A percentile compares a stretch with the other conserved stretches of the same genome.
Evolutionary conservation across 2,797 vertebrate species (phyloP).

Genomic region (Oophaga sylvatica): DNA sequence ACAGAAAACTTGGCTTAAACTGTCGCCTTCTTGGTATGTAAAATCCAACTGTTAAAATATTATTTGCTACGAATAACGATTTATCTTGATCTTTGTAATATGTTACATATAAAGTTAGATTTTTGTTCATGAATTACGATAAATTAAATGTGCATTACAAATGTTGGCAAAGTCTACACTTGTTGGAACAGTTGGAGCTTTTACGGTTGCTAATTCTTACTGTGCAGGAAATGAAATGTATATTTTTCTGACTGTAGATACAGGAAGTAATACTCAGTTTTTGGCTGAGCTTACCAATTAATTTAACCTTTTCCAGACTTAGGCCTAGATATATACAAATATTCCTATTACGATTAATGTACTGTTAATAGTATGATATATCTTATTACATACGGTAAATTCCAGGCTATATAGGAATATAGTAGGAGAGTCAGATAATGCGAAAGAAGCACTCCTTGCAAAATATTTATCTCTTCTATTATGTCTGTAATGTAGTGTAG

Average conservation of each 20-base stretch:
- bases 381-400: background rate
- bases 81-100: background rate
- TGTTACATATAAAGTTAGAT: background rate
- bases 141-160: background rate
- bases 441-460: no score
- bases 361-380: background rate
- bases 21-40: conserved; percentile 45
- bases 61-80: background rate
- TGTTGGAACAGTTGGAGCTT: background rate
- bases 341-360: background rate
- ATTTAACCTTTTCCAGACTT: conserved; percentile 23
- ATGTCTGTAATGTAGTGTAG: no score
- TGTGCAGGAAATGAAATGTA: conserved; percentile 35
- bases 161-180: background rate
- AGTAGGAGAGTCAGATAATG: background rate
- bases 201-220: background rate
- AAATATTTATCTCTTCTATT: no score
- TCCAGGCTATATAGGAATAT: background rate
- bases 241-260: conserved; percentile 22
- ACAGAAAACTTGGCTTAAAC: conserved; percentile 41
- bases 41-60: background rate
- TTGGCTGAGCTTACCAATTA: background rate
- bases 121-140: background rate
- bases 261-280: conserved; percentile 40
- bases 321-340: background rate